Base-by-base conservation (phyloP, 2,888 invertebrate species). In the Rhagophthalmus giganteus region DNA sequence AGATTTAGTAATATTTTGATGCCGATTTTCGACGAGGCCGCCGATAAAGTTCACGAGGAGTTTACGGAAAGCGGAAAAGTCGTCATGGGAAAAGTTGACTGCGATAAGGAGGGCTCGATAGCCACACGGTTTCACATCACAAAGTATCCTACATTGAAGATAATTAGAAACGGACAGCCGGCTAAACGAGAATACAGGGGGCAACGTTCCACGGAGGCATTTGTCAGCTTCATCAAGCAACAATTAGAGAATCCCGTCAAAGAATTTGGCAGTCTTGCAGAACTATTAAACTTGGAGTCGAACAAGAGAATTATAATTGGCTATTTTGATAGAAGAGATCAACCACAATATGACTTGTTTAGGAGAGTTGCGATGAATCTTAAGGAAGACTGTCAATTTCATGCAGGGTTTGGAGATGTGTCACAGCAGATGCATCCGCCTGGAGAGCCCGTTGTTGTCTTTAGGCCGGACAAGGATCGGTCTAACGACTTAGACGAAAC, bases 111-210 rank as follows among this genome's bases (percentile, higher is more conserved):
- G 78, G 85, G 87, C 79, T 78, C 83, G 11, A 81, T 98, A 47
- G 90, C 97, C 1, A 85, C 89, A 2, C 84, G 92, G 62, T 99
- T 94, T 76, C 95, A 96, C 69, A 96, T 99, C 49, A 90, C 88
- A 47, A 99, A 99, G 78, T 99, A 99, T 78, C 99, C 99, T 3
- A 99, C 99, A 2, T 76, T 99, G 47, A 99, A 99, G 77, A 76
- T 98, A 11, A 90, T 97, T 63, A 82, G 92, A 39, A 94, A 94
- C 80, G 94, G 94, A 0, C 85, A 90, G 66, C 85, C 90, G n/a
- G 84, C 88, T 8, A 94, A 94, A 70, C 83, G 88, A 59, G 95
- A 95, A 71, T 95, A 93, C 66, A 81, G 97, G 69, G 98, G 85
- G 1, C 86, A 87, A 67, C 81, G 99, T 41, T 94, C 96, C 8